Percentiles rank a stretch among this genome's conserved stretches.
Conservation (phyloP, 2,888 invertebrate species). For the Pimpla rufipes region DNA sequence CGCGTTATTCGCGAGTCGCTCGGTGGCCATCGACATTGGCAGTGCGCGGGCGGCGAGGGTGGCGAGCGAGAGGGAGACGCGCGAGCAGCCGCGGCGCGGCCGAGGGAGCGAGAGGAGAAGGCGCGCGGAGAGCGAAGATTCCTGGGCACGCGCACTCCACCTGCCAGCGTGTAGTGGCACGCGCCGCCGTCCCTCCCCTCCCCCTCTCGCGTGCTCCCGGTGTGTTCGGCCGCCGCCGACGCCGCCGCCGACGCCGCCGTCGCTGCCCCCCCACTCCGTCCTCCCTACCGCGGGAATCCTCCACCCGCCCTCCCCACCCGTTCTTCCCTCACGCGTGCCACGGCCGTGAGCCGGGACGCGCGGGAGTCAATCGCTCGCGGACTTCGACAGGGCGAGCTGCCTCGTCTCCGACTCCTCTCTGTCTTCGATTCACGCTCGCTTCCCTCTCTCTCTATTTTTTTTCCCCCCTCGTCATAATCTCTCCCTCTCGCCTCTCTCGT, state of each 20-base stretch:
- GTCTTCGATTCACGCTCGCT: neutral
- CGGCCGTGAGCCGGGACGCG: constrained; percentile 79
- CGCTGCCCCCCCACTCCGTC: constrained; percentile 74
- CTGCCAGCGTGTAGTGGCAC: constrained; percentile 84
- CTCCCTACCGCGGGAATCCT: constrained; percentile 75
- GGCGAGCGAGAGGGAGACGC: constrained; percentile 56
- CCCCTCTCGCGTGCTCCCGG: constrained; percentile 75
- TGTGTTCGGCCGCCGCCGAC: constrained; percentile 84
- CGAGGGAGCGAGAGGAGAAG: constrained; percentile 55
- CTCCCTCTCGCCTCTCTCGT: neutral
- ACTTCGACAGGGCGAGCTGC: constrained; percentile 82
- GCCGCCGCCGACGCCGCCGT: constrained; percentile 73
- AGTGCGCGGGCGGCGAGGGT: constrained; percentile 72
- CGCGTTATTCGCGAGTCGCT: constrained; percentile 57
- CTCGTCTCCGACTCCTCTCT: constrained; percentile 35
- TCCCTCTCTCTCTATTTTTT: constrained; percentile 18
- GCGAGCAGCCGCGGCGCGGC: constrained; percentile 65
- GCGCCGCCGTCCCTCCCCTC: constrained; percentile 82
- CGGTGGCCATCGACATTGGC: constrained; percentile 62
- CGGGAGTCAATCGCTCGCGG: constrained; percentile 84
- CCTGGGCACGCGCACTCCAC: constrained; percentile 85
- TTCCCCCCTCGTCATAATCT: too few species aligned
- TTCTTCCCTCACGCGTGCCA: constrained; percentile 81
- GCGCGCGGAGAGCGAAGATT: constrained; percentile 74
- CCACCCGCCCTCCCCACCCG: constrained; percentile 76